Conservation (phyloP, 1,140 invertebrate species). For the Eumeta japonica region DNA sequence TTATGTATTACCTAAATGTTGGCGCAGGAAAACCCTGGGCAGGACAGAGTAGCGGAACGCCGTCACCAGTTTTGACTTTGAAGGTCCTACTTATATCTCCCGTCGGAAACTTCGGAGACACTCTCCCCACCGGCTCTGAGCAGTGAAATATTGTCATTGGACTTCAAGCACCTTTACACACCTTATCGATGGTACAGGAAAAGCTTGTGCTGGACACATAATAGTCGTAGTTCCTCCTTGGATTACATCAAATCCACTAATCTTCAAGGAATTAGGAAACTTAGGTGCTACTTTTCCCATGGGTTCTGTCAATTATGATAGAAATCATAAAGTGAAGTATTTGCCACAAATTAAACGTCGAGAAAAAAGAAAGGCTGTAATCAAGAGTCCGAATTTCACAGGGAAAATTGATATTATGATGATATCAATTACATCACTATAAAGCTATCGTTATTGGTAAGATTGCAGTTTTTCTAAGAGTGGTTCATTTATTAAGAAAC, state of each 20-base stretch:
- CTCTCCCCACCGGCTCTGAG: slow-evolving; percentile 64
- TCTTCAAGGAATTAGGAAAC: slow-evolving; percentile 56
- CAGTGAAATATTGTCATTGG: slow-evolving; percentile 2
- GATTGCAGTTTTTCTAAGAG: slow-evolving; percentile 52
- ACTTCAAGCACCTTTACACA: slow-evolving; percentile 15
- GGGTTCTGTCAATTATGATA: slow-evolving; percentile 47
- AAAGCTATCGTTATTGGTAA: slow-evolving; percentile 18
- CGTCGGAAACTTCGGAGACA: slow-evolving; percentile 63
- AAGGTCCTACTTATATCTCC: slow-evolving; percentile 51
- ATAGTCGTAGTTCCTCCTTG: slow-evolving; percentile 25
- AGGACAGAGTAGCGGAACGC: slow-evolving; percentile 52
- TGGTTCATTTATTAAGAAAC: slow-evolving; percentile 4
- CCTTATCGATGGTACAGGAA: slow-evolving; percentile 59
- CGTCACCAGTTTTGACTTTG: slow-evolving; percentile 21
- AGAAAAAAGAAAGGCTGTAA: too few relatives aligned
- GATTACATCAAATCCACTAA: slow-evolving; percentile 21
- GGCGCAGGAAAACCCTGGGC: slow-evolving; percentile 66
- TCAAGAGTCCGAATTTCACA: too few relatives aligned
- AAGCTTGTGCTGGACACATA: slow-evolving; percentile 60
- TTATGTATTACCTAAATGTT: slow-evolving; percentile 58
- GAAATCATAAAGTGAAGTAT: too few relatives aligned
- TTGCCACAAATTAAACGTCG: too few relatives aligned
- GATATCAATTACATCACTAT: slow-evolving; percentile 6
- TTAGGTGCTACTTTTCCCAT: slow-evolving; percentile 60
- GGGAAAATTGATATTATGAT: slow-evolving; percentile 14